Base-by-base conservation (phyloP, 2,797 vertebrate species). In the Cyclopterus lumpus region DNA sequence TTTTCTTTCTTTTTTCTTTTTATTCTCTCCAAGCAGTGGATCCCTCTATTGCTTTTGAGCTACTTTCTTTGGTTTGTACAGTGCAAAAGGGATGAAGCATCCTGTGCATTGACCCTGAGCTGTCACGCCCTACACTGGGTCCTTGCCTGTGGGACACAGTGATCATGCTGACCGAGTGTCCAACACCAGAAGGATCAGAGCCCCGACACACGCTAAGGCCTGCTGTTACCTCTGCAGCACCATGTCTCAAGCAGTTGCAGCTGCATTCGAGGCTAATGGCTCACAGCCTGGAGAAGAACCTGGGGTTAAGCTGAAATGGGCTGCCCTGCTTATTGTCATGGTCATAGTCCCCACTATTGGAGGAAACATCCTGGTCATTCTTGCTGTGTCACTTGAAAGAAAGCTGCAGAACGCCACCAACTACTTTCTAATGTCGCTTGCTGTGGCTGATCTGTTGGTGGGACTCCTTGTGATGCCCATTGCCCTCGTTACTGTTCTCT, bases 331-430 rank as follows among this genome's bases (percentile, higher is more conserved):
- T 81, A 96, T 97, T 9, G 81, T 99, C 54, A 87, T 96, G 90
- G 96, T 98, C 82, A 99, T 99, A 90, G 95, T 99, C 68, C 97
- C 98, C 71, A 99, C 98, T 14, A 96, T 99, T 0, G 97, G 96
- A 32, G 98, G 98, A 10, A 99, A 99, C 84, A 97, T 99, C 84
- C 95, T 99, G 16, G 98, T 99, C 78, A 99, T 99, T 87, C 90
- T 99, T 68, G 98, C 98, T 0, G 97, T 99, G 42, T 97, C 97
- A 1, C 92, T 98, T 79, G 98, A 99, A 90, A 97, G 96, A 57
- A 99, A 97, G 91, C 93, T 99, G 75, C 98, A 99, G 75, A 98
- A 98, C 9, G 98, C 97, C 70, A 99, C 97, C 69, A 99, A 99
- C 93, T 99, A 99, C 90, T 99, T 99, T 86, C 93, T 99, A 84